Base-by-base conservation (phyloP, 2,797 vertebrate species). In the Protonibea diacanthus region DNA sequence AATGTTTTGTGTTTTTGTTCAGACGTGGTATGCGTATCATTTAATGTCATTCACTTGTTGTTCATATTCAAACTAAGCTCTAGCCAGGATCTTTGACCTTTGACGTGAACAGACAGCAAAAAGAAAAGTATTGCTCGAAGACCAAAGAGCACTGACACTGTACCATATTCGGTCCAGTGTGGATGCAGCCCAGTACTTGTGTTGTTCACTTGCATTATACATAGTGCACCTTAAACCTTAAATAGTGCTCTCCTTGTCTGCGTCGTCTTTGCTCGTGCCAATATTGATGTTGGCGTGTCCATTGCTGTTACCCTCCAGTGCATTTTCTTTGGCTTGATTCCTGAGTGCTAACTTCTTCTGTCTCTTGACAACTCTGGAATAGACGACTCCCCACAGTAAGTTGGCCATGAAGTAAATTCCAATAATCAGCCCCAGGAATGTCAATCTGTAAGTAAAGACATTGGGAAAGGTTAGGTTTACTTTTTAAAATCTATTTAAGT, bases 231-330 rank as follows among this genome's bases (percentile, higher is more conserved):
- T 14, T 2, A 53, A 45, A 81, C 8, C 10, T 90, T 82, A 96
- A 81, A 95, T 93, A 6, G 92, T 94, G 57, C 93, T 95, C 78
- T 95, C 94, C 23, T 66, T 91, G 58, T 93, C 92, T 4, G 52
- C 69, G 15, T 94, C 89, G 1, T 93, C 87, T 49, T 71, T 89
- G 78, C 77, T 89, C 56, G 77, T 89, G 40, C 70, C 45, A 8
- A 94, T 83, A 71, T 71, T 89, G 40, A 90, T 82, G 3, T 55
- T 69, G 20, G 85, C 86, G 0, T 90, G 90, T 78, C 81, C 86
- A 0, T 90, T 94, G 3, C 45, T 21, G 8, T 79, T 88, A 4
- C 8, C 76, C 21, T 91, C 94, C 47, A 68, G 61, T 44, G 53
- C 90, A 1, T 84, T 86, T 14, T 89, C 87, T 56, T 92, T 93